These are phyloP conservation scores for Halichoeres trimaculatus DNA, from an alignment of 2,113 vertebrate species.

Conservation along the genomic window DNA sequence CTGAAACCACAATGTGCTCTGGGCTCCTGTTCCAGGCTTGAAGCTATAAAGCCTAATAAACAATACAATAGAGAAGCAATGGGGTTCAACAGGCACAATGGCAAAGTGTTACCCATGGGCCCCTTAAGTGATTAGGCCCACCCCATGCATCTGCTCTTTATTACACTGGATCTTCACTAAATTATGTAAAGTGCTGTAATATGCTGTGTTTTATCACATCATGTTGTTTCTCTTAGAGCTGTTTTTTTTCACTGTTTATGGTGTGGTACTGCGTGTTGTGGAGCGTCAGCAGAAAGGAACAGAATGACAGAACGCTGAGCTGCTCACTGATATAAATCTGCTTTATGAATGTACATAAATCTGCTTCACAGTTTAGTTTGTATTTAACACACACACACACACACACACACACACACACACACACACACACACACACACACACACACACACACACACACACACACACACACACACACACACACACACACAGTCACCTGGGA, in stretches of 20 bases:
- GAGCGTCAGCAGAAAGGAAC: conserved; percentile 47
- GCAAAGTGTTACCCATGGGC: not conserved
- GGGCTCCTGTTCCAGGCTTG: not conserved
- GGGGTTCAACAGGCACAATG: not conserved
- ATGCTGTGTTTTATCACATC: not conserved
- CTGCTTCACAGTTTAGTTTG: conserved; percentile 37
- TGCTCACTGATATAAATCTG: conserved; percentile 48
- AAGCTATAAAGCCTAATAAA: too few species aligned
- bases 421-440: too few species aligned
- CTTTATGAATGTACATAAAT: conserved; percentile 65
- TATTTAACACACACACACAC: conserved; percentile 11
- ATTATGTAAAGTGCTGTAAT: not conserved
- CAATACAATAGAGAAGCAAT: not conserved
- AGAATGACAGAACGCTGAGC: conserved; percentile 42
- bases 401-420: not conserved
- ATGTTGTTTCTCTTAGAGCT: not conserved
- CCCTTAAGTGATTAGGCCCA: not conserved
- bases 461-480: not conserved
- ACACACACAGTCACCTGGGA: not conserved
- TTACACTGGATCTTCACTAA: not conserved
- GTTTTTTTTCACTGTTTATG: not conserved
- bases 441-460: not conserved
- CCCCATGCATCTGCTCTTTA: not conserved
- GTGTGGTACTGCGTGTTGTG: conserved; percentile 16
- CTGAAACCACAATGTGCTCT: not conserved